Conservation (phyloP, 2,113 vertebrate species). For the Leucopsar rothschildi region DNA sequence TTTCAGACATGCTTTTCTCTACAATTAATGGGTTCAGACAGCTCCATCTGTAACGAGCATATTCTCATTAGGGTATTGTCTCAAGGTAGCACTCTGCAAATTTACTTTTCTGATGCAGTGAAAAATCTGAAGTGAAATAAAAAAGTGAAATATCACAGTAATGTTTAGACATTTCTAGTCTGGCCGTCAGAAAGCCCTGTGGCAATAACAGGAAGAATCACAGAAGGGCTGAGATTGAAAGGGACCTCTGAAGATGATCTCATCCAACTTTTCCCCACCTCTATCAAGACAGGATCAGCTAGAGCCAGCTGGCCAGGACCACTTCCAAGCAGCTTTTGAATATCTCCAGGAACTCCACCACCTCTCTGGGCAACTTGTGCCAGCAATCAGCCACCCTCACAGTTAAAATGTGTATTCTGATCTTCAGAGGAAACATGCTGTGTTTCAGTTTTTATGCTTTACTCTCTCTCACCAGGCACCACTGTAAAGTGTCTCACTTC, state of each 20-base stretch:
- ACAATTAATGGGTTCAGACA: constrained; percentile 11
- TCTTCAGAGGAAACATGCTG: background rate
- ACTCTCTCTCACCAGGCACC: background rate
- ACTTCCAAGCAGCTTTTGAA: background rate
- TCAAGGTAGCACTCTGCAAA: background rate
- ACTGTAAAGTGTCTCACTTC: background rate
- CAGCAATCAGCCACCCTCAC: background rate
- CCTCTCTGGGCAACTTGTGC: background rate
- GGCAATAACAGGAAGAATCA: background rate
- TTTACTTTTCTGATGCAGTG: background rate
- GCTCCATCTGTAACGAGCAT: constrained; percentile 10
- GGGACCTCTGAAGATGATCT: background rate
- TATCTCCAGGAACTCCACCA: background rate
- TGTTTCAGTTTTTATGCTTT: background rate
- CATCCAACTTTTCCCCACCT: background rate
- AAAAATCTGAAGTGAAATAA: background rate
- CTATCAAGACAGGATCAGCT: background rate
- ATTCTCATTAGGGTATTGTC: constrained; percentile 8
- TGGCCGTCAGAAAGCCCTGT: background rate
- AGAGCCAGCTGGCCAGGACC: background rate
- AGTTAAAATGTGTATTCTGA: background rate
- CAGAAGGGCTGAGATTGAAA: background rate
- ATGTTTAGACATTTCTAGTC: background rate
- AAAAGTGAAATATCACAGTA: background rate
- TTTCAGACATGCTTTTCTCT: background rate